Conservation (phyloP, 1,140 invertebrate genomes). For the Neodiprion virginianus region DNA sequence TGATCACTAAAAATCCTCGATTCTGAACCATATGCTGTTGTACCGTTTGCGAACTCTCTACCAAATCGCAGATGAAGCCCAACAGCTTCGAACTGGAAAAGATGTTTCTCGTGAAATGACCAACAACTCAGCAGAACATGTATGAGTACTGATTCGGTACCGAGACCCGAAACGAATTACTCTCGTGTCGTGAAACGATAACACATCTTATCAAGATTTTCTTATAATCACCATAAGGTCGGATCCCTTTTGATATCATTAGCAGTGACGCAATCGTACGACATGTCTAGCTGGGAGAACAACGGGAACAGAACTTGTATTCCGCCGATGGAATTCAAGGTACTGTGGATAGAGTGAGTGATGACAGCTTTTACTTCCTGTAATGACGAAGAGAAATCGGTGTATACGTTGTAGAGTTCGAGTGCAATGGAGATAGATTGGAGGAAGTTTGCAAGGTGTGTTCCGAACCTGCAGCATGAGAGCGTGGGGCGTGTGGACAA, state of each 20-base stretch:
- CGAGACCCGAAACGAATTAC: background rate
- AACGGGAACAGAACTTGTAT: conserved; percentile 98
- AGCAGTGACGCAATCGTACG: conserved; percentile 76
- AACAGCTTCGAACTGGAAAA: conserved; percentile 90
- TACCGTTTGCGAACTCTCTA: conserved; percentile 95
- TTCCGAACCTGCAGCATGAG: conserved; percentile 93
- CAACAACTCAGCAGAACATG: conserved; percentile 6
- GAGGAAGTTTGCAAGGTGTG: background rate
- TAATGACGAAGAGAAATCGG: conserved; percentile 44
- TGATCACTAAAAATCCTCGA: conserved; percentile 96
- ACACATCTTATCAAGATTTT: background rate
- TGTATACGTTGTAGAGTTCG: background rate
- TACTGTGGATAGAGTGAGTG: conserved; percentile 98
- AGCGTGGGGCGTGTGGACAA: conserved; percentile 98
- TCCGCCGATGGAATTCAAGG: conserved; percentile 97
- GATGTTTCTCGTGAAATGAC: conserved; percentile 27
- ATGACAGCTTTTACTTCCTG: conserved; percentile 99
- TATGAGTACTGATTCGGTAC: background rate
- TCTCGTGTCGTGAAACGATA: conserved; percentile 13
- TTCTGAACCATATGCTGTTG: conserved; percentile 99
- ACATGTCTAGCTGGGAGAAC: conserved; percentile 96
- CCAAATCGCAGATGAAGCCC: conserved; percentile 95
- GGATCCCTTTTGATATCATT: conserved; percentile 84
- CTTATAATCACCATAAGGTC: conserved; percentile 77
- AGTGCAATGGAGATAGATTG: background rate